Percentiles rank a stretch among this genome's conserved stretches.
phyloP scores from a whole-genome alignment of 1,140 invertebrate species.

The Zaprionus kolodkinae region DNA sequence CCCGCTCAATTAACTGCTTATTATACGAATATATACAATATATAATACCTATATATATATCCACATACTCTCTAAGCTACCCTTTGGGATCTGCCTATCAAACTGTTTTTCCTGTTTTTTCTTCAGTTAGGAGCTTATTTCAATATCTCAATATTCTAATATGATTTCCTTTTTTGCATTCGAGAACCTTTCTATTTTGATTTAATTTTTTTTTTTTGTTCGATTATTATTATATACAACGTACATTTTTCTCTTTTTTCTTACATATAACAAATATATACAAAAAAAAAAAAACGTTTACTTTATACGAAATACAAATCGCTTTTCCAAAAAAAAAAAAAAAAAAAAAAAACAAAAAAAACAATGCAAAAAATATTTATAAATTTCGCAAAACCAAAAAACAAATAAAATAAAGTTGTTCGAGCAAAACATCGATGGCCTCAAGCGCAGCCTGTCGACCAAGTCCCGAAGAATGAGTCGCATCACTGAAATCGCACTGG shows the following conservation, averaged over 20 bases:
- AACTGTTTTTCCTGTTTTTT: not conserved
- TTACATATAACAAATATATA: slow-evolving; percentile 62
- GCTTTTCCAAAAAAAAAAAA: slow-evolving; percentile 19
- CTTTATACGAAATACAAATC: slow-evolving; percentile 42
- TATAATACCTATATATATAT: not conserved
- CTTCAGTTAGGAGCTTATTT: slow-evolving; percentile 4
- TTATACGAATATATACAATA: slow-evolving; percentile 5
- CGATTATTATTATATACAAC: slow-evolving; percentile 60
- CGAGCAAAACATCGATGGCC: slow-evolving; percentile 93
- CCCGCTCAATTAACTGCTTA: slow-evolving; percentile 13
- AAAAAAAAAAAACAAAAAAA: slow-evolving; percentile 30
- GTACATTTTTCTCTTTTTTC: slow-evolving; percentile 75
- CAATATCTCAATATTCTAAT: not conserved
- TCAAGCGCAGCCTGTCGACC: slow-evolving; percentile 90
- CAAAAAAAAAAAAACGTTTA: slow-evolving; percentile 44
- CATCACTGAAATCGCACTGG: slow-evolving; percentile 92
- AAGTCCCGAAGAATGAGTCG: slow-evolving; percentile 91
- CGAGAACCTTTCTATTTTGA: slow-evolving; percentile 9
- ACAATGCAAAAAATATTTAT: slow-evolving; percentile 21
- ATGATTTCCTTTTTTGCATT: slow-evolving; percentile 5
- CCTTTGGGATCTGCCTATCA: not conserved
- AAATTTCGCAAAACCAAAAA: slow-evolving; percentile 6
- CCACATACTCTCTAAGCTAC: not conserved
- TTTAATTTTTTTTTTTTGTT: slow-evolving; percentile 33
- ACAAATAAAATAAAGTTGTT: slow-evolving; percentile 85